phyloP scores from a whole-genome alignment of 2,888 invertebrate genomes.

The Parnassius apollo region DNA sequence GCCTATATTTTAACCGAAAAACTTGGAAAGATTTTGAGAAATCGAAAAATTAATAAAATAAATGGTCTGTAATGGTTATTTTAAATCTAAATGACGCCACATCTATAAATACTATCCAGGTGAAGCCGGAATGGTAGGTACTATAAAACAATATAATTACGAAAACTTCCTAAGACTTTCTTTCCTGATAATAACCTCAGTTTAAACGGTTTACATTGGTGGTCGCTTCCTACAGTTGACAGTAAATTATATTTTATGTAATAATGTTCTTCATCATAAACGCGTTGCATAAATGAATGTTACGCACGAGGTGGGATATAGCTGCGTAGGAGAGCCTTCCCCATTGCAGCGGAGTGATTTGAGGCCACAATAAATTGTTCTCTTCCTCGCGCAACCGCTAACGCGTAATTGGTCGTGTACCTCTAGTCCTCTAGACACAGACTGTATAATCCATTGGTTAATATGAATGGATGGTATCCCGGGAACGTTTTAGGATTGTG shows the following conservation, averaged over 20 bases:
- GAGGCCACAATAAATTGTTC: slow-evolving; percentile 77
- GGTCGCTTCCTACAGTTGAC: slow-evolving; percentile 12
- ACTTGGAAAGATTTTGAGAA: no score
- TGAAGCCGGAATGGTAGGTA: no score
- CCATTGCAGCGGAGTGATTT: slow-evolving; percentile 67
- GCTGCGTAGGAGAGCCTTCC: slow-evolving; percentile 69
- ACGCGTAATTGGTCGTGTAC: slow-evolving; percentile 62
- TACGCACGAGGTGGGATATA: slow-evolving; percentile 59
- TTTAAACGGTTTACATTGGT: neutral
- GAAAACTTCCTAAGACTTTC: slow-evolving; percentile 5
- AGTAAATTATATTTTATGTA: slow-evolving; percentile 3
- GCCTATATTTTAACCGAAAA: no score
- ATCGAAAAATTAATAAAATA: no score
- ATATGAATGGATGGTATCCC: slow-evolving; percentile 36
- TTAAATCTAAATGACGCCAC: no score
- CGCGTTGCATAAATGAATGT: slow-evolving; percentile 51
- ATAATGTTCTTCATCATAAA: slow-evolving; percentile 16
- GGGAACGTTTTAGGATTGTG: slow-evolving; percentile 41
- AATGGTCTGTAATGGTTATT: no score
- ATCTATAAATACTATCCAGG: no score
- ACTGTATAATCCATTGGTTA: slow-evolving; percentile 46
- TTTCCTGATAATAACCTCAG: neutral
- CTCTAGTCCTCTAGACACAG: slow-evolving; percentile 48
- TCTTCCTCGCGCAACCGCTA: slow-evolving; percentile 63
- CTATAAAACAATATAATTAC: neutral